Base-by-base conservation (phyloP, 2,797 vertebrate species). In the Labeo calbasu region DNA sequence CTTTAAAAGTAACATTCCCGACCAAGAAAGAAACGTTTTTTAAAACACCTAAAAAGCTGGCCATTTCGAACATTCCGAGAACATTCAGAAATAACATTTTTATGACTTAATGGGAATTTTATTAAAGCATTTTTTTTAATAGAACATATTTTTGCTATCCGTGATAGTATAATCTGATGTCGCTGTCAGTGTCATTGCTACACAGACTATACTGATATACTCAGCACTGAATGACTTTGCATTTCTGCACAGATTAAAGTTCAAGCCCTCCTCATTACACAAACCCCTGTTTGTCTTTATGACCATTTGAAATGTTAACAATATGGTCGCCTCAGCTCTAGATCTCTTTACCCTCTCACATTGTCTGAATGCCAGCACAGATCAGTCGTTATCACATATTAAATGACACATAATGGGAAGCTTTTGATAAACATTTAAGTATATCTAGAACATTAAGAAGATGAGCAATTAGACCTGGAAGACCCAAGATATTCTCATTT, bases 231-330 rank as follows among this genome's bases (percentile, higher is more conserved):
- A 59, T 76, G 82, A 81, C 69, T 79, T 75, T 79, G 14, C 79
- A 79, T 79, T 81, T 51, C 51, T 82, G 61, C 61, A 11, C 66
- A 84, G 59, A 85, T 85, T 78, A 84, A 40, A 68, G 46, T 46
- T 53, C 23, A 57, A 83, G 23, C 17, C n/a, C 78, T 78, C 57
- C 7, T 48, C 55, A 48, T 79, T 70, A 53, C 32, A 77, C n/a
- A 84, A 23, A 51, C 10, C 48, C 46, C 55, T 46, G 14, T 19
- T 23, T 17, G 43, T 19, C 48, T n/a, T 28, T 32, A 5, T 57
- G 21, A 68, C 0, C n/a, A 48, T 25, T 71, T n/a, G 21, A 69
- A 69, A 43, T 43, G 66, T 7, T 46, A n/a, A 69, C 66, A 69
- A 13, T 69, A 43, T 43, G 19, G 66, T 32, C 17, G 32, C 72